Percentiles rank a stretch among this genome's conserved stretches.
phyloP scores from a whole-genome alignment of 2,113 vertebrate genomes.

The Dissostichus mawsoni region DNA sequence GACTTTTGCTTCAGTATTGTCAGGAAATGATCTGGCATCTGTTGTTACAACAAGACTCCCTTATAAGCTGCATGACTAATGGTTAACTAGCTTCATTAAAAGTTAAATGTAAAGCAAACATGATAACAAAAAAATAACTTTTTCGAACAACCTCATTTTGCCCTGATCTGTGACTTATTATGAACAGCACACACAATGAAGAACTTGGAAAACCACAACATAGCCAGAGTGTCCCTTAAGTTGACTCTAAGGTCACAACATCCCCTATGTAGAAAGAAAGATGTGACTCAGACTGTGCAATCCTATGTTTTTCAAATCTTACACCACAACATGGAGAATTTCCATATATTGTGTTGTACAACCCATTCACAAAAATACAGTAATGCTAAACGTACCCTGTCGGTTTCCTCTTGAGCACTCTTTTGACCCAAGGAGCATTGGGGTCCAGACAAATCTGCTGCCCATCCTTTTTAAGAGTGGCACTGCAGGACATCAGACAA shows the following conservation, averaged over 20 bases:
- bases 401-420: slow-evolving; percentile 61
- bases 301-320: background rate
- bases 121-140: no score
- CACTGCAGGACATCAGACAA: slow-evolving; percentile 65
- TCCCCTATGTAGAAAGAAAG: background rate
- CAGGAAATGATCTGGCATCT: background rate
- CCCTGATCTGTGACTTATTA: background rate
- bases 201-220: background rate
- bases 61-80: background rate
- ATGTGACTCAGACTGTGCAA: background rate
- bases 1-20: background rate
- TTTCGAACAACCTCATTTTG: background rate
- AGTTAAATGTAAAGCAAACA: no score
- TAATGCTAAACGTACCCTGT: slow-evolving; percentile 50
- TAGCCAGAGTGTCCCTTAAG: background rate
- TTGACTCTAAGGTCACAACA: background rate
- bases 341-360: background rate
- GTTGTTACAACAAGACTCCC: background rate
- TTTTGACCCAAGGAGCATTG: slow-evolving; percentile 78
- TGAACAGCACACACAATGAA: background rate
- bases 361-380: background rate
- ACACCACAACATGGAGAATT: background rate
- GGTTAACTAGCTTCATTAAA: background rate
- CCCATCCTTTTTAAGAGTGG: slow-evolving; percentile 69
- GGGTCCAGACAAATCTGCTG: slow-evolving; percentile 78